These are phyloP conservation scores for Drosophila willistoni DNA, from an alignment of 1,140 invertebrate genomes.

Conservation along the genomic window DNA sequence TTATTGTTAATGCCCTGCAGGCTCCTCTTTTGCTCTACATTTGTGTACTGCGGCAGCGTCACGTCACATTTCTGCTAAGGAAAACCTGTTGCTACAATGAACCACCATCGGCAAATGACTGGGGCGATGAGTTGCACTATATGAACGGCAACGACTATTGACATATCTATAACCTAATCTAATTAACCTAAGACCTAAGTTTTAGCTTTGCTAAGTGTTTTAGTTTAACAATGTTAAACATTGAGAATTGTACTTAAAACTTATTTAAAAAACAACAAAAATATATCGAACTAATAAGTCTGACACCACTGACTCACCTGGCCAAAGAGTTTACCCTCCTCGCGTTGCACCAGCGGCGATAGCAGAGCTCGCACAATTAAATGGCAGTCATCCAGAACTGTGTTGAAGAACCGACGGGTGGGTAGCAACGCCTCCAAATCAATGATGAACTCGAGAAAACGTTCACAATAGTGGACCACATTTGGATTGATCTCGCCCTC, in stretches of 20 bases:
- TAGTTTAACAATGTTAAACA: constrained; percentile 75
- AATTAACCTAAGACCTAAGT: constrained; percentile 30
- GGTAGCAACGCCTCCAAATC: constrained; percentile 97
- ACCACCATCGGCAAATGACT: constrained; percentile 87
- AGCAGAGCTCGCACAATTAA: constrained; percentile 95
- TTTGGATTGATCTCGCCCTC: constrained; percentile 86
- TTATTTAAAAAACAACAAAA: constrained; percentile 24
- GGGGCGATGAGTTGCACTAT: constrained; percentile 93
- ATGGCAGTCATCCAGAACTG: constrained; percentile 97
- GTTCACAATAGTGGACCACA: constrained; percentile 93
- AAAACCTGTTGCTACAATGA: constrained; percentile 91
- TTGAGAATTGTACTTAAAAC: constrained; percentile 75
- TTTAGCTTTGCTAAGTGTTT: constrained; percentile 65
- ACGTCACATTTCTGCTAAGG: constrained; percentile 89
- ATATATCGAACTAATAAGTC: constrained; percentile 66
- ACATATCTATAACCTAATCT: constrained; percentile 35
- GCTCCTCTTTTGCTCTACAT: constrained; percentile 90
- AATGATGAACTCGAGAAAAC: constrained; percentile 97
- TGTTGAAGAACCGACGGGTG: constrained; percentile 98
- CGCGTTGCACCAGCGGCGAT: constrained; percentile 88
- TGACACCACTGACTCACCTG: constrained; percentile 87
- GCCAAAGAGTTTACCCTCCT: constrained; percentile 95
- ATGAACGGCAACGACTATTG: constrained; percentile 89
- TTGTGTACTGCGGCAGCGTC: constrained; percentile 89
- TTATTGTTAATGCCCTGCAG: constrained; percentile 89